phyloP scores from a whole-genome alignment of 2,797 vertebrate species.

The Balearica regulorum region DNA sequence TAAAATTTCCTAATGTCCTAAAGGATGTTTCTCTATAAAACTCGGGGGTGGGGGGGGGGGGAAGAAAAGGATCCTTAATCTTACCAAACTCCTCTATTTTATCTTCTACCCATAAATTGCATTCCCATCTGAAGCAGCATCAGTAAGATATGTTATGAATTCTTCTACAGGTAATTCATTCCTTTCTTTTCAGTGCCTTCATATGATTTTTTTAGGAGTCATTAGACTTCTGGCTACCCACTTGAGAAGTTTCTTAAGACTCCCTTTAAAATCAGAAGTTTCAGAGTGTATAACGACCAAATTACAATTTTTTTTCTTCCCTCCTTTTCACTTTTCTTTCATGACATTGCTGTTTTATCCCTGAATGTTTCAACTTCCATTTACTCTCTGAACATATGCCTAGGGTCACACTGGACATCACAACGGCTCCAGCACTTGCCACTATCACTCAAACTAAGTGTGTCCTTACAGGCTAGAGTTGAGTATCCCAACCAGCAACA shows the following conservation, averaged over 20 bases:
- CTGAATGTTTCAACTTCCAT: background rate
- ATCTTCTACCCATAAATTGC: constrained; percentile 18
- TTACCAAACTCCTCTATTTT: constrained; percentile 12
- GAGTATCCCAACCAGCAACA: background rate
- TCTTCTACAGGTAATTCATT: background rate
- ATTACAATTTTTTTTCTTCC: background rate
- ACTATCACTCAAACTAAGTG: background rate
- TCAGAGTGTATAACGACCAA: background rate
- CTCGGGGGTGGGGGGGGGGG: too few relatives aligned
- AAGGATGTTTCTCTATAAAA: background rate
- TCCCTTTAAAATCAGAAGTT: background rate
- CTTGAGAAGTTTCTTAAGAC: background rate
- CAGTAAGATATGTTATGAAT: background rate
- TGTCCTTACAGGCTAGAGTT: background rate
- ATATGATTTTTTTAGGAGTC: background rate
- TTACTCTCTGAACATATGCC: background rate
- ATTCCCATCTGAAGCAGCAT: background rate
- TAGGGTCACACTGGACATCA: background rate
- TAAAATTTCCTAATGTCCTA: background rate
- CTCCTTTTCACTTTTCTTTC: background rate
- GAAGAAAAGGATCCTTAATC: background rate
- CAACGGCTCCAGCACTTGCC: background rate
- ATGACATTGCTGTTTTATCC: background rate
- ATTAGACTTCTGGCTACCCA: background rate
- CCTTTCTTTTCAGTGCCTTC: background rate